Evolutionary conservation across 1,140 invertebrate genomes (phyloP), one percentile per base, ranked within the genome.

Genomic region (Euwallacea fornicatus): DNA sequence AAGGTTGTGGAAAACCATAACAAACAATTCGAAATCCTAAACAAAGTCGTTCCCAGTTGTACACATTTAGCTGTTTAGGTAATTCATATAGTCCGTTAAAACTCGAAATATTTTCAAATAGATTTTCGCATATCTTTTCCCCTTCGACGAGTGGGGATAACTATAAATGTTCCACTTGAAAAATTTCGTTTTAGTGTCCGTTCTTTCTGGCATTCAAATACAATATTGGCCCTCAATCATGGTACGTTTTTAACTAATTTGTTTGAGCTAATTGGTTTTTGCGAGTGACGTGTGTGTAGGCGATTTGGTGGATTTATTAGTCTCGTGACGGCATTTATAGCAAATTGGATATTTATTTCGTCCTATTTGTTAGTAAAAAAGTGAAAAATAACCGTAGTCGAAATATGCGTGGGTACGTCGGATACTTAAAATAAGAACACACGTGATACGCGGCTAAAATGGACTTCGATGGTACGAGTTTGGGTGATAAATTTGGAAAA

Each of bases 51-150:
- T 33, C 21, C 21, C 21, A 33, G 21, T 33, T 33, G 21, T 33
- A 33, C 21, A 33, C 53, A 69, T 69, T 58, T 55, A 56, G 67
- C 41, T 15, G 58, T 63, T 62, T 69, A 69, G 60, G 50, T 63
- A 63, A 69, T 69, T 69, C 63, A 43, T 69, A 63, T 69, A 69
- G 67, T 16, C 60, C n/a, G 67, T 69, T 69, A 69, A 44, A 69
- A 69, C 42, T 63, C 46, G 63, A 53, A 62, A 47, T 69, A 69
- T 41, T 67, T 59, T 59, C 50, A 67, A 67, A 67, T 42, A 59
- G 41, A 50, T 41, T 53, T 60, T 59, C 44, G 46, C 56, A 16
- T 42, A 42, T 61, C 61, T 59, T 60, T 69, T 69, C 21, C 47
- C 46, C 15, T 15, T 50, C n/a, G 7, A 46, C 47, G 44, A 43